Evolutionary conservation across 2,888 invertebrate genomes (phyloP).

Genomic region (Cyaniris semiargus): DNA sequence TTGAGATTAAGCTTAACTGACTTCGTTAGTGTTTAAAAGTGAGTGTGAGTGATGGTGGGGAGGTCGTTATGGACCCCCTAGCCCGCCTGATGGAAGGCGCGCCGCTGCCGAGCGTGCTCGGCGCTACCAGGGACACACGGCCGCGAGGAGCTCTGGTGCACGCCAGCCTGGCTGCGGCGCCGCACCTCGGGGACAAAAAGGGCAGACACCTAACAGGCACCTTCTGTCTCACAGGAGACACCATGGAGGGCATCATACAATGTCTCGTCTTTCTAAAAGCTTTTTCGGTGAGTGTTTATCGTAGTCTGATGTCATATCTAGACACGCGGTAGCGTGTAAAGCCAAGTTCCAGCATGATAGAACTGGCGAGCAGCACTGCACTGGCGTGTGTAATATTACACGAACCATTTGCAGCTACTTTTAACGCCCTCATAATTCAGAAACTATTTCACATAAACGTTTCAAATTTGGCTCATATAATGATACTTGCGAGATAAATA

Average conservation of each 20-base stretch:
- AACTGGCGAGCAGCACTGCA: no score
- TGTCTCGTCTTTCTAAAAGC: slow-evolving; percentile 95
- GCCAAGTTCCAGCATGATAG: no score
- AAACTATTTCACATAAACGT: no score
- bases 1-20: slow-evolving; percentile 19
- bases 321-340: no score
- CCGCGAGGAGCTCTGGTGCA: slow-evolving; percentile 88
- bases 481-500: no score
- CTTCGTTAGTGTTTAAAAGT: slow-evolving; percentile 15
- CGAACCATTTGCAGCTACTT: no score
- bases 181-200: slow-evolving; percentile 85
- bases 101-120: slow-evolving; percentile 81
- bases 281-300: slow-evolving; percentile 88
- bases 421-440: no score
- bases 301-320: neutral
- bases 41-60: slow-evolving; percentile 40
- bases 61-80: slow-evolving; percentile 87
- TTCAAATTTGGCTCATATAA: no score
- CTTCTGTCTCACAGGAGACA: slow-evolving; percentile 93
- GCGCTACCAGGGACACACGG: slow-evolving; percentile 78
- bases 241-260: slow-evolving; percentile 96
- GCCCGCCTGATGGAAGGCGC: slow-evolving; percentile 90
- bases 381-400: no score
- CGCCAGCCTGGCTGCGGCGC: slow-evolving; percentile 87
- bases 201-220: slow-evolving; percentile 92